A percentile compares a stretch with the other conserved stretches of the same genome.
Conservation (phyloP, 2,113 vertebrate species). For the Naja naja region DNA sequence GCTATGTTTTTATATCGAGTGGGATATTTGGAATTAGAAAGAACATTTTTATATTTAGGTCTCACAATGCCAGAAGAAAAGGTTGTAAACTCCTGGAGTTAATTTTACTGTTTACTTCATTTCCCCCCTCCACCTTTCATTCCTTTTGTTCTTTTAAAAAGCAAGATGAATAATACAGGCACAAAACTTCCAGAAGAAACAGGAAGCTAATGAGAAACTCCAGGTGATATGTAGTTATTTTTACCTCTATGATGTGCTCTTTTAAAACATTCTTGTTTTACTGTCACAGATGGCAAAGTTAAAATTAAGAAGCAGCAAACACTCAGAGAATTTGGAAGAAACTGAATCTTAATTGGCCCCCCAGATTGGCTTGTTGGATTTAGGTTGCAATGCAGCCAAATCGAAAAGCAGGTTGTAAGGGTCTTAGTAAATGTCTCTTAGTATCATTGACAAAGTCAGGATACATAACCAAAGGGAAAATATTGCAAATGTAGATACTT, state of each 20-base stretch:
- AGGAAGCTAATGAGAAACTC: neutral
- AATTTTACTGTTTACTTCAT: neutral
- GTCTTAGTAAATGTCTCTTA: neutral
- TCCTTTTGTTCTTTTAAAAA: neutral
- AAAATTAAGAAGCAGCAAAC: neutral
- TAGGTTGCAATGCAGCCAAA: neutral
- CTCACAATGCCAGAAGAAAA: neutral
- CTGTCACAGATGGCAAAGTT: neutral
- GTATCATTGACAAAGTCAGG: neutral
- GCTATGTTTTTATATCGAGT: neutral
- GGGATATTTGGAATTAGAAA: neutral
- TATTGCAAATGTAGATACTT: neutral
- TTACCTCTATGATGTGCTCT: neutral
- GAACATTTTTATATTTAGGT: neutral
- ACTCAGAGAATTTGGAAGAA: neutral
- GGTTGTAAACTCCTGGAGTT: neutral
- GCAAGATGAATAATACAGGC: neutral
- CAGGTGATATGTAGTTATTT: neutral
- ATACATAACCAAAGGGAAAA: neutral
- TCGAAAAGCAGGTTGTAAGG: neutral
- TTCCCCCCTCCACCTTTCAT: accelerated
- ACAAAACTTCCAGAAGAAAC: neutral
- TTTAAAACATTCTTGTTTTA: neutral
- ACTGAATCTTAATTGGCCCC: neutral
- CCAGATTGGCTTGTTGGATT: neutral